Percentiles rank a stretch among this genome's conserved stretches.
These are phyloP conservation scores for Cistogaster globosa DNA, from an alignment of 2,888 invertebrate genomes.

Conservation along the genomic window DNA sequence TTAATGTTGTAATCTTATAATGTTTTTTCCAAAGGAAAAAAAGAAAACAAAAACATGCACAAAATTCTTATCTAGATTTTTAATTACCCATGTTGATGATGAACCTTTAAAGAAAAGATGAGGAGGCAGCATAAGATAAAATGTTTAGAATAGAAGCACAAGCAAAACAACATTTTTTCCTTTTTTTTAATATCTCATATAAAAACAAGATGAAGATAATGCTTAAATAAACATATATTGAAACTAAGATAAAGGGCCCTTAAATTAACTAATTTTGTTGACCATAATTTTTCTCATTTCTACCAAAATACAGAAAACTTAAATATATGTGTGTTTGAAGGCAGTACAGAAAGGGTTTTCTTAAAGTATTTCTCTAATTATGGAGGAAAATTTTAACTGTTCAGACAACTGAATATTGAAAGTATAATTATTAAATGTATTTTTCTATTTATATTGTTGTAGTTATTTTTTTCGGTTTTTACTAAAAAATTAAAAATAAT, in stretches of 20 bases:
- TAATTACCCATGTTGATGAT: slow-evolving; percentile 68
- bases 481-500: too few species aligned
- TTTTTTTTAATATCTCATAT: slow-evolving; percentile 38
- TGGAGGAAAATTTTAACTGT: too few species aligned
- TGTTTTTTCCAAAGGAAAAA: slow-evolving; percentile 16
- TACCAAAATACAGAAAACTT: neutral
- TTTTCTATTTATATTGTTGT: too few species aligned
- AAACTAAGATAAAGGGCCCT: slow-evolving; percentile 32
- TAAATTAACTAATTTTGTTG: slow-evolving; percentile 70
- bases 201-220: slow-evolving; percentile 21
- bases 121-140: slow-evolving; percentile 17
- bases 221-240: neutral
- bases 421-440: too few species aligned
- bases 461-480: too few species aligned
- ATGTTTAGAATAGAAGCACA: neutral
- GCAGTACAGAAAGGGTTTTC: too few species aligned
- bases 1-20: slow-evolving; percentile 60
- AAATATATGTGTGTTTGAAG: too few species aligned
- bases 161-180: slow-evolving; percentile 42
- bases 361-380: too few species aligned
- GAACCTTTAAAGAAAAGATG: slow-evolving; percentile 38
- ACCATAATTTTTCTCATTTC: slow-evolving; percentile 53
- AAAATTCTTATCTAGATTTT: slow-evolving; percentile 68
- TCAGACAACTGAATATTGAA: too few species aligned
- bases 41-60: slow-evolving; percentile 3